A percentile compares a stretch with the other conserved stretches of the same genome.
phyloP scores from a whole-genome alignment of 1,140 invertebrate species.

The Ptiloglossa arizonensis region DNA sequence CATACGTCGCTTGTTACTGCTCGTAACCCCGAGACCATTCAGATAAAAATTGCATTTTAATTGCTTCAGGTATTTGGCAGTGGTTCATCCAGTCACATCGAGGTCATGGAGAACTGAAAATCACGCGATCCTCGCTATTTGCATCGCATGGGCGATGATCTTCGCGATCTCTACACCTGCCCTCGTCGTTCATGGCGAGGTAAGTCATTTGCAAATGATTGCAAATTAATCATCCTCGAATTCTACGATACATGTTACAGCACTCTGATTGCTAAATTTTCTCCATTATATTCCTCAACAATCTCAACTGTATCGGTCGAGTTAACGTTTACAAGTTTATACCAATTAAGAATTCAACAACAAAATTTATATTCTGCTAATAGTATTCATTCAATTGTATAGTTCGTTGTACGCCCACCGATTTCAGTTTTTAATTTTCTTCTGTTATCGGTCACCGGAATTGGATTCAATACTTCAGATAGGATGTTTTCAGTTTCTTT shows the following conservation, averaged over 20 bases:
- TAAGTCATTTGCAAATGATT: conserved; percentile 72
- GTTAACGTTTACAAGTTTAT: too few species aligned
- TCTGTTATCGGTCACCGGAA: not conserved
- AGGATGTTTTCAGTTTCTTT: not conserved
- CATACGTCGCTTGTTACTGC: not conserved
- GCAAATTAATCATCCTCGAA: not conserved
- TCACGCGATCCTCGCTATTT: conserved; percentile 91
- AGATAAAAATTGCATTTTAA: not conserved
- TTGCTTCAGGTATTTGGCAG: conserved; percentile 89
- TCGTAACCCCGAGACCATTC: not conserved
- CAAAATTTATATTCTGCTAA: too few species aligned
- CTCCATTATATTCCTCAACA: too few species aligned
- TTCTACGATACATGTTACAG: too few species aligned
- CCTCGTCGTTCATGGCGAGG: conserved; percentile 90
- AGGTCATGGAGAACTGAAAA: conserved; percentile 93
- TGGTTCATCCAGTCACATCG: conserved; percentile 95
- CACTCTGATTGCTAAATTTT: too few species aligned
- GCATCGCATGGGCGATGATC: conserved; percentile 91
- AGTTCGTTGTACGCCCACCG: not conserved
- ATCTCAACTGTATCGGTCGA: too few species aligned
- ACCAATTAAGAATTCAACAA: too few species aligned
- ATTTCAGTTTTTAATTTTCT: not conserved
- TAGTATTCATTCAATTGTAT: too few species aligned
- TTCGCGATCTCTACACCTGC: conserved; percentile 89
- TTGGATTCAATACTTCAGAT: not conserved